Evolutionary conservation across 1,140 invertebrate genomes (phyloP), one percentile per base, ranked within the genome.

Genomic region (Sinonovacula constricta): DNA sequence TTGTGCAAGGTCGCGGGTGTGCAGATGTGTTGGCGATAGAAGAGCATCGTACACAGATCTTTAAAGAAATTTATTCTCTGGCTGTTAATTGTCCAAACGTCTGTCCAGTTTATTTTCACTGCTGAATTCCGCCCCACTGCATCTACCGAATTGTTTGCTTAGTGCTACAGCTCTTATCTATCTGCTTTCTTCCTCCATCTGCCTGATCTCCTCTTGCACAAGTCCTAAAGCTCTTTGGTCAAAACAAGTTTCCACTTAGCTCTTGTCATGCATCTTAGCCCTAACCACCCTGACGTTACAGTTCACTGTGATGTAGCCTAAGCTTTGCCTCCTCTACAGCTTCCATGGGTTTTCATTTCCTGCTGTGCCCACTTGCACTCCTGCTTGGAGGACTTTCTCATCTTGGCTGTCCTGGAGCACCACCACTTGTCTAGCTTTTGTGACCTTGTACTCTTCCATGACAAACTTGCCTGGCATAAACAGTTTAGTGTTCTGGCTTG

Each of bases 21-120:
- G 15, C 22, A 62, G 57, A 54, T 49, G 63, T 24, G 15, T 74
- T 62, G 70, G 70, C 12, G 22, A 18, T 53, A 22, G 70, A 1
- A 53, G 45, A 14, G 51, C 70, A 31, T 63, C 70, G 28, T 74
- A 62, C 5, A 53, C 33, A 54, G 60, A 65, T 12, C 31, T 45
- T 12, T 67, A 54, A 14, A 70, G 57, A 70, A 70, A 57, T 22
- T 70, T 12, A 34, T n/a, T 15, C 31, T 67, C 26, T 26, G 15
- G 7, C 4, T 31, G 18, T 24, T 30, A 54, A 7, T 24, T 34
- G 12, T 30, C 57, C 54, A 30, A 18, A 31, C 26, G 24, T 45
- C n/a, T 31, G 24, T 30, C 67, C 24, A n/a, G 18, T 45, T 45
- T 10, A 45, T 18, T 45, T 45, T 45, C 39, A 10, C 18, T 18